A percentile compares a stretch with the other conserved stretches of the same genome.
Evolutionary conservation across 2,797 vertebrate species (phyloP).

Genomic region (Neomorphus geoffroyi): DNA sequence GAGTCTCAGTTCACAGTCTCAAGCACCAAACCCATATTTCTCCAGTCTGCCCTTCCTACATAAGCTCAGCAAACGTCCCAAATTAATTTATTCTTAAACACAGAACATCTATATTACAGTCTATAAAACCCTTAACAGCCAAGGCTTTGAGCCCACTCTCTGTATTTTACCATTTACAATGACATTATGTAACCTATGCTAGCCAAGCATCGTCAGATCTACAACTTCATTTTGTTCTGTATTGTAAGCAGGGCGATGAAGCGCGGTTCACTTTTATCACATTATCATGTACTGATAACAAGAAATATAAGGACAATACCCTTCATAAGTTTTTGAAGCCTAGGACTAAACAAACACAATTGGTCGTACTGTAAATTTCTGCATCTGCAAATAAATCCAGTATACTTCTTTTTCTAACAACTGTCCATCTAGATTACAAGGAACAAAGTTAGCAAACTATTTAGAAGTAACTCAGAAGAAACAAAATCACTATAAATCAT

Average conservation of each 20-base stretch:
- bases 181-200: background rate
- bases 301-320: background rate
- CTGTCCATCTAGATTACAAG: background rate
- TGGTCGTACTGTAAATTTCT: background rate
- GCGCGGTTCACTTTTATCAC: background rate
- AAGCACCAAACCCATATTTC: background rate
- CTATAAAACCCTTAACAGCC: background rate
- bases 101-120: background rate
- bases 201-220: background rate
- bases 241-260: background rate
- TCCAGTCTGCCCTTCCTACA: background rate
- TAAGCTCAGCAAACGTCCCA: background rate
- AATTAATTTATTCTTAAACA: background rate
- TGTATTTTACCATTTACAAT: background rate
- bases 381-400: background rate
- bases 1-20: background rate
- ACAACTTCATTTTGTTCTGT: background rate
- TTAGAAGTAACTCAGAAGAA: background rate
- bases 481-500: background rate
- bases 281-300: background rate
- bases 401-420: background rate
- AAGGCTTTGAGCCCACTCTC: background rate
- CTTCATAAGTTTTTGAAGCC: background rate
- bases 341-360: background rate
- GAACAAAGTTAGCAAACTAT: background rate